phyloP scores from a whole-genome alignment of 53 echinoderm and acorn worm species.

The Stichopus horrens region DNA sequence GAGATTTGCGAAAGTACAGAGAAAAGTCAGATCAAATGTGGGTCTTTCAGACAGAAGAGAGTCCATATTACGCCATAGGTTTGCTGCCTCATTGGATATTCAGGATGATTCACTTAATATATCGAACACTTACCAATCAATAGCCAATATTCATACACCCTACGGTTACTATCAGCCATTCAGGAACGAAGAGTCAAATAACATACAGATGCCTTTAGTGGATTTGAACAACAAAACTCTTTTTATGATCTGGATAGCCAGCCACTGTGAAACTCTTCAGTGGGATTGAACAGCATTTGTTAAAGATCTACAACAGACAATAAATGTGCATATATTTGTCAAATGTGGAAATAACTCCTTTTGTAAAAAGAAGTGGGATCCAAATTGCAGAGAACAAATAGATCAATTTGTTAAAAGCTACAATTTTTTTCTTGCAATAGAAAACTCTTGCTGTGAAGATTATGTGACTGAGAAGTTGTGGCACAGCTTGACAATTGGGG shows the following conservation, averaged over 20 bases:
- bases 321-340: constrained; percentile 1
- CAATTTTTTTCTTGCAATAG: constrained; percentile 36
- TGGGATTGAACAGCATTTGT: constrained; percentile 34
- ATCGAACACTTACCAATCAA: constrained; percentile 18
- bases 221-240: background rate
- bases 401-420: background rate
- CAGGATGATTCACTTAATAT: constrained; percentile 25
- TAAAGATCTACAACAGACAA: constrained; percentile 6
- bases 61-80: constrained; percentile 20
- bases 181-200: constrained; percentile 1
- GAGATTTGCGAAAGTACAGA: constrained; percentile 6
- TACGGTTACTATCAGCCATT: constrained; percentile 21
- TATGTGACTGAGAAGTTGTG: constrained; percentile 35
- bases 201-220: background rate
- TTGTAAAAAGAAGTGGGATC: background rate
- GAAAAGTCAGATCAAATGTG: constrained; percentile 20
- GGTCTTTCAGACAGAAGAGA: constrained; percentile 35
- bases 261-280: constrained; percentile 39
- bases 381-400: background rate
- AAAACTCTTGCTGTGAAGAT: constrained; percentile 32
- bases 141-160: constrained; percentile 26
- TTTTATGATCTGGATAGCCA: constrained; percentile 23
- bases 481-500: constrained; percentile 20
- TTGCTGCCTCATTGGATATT: constrained; percentile 5
- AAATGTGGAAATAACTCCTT: constrained; percentile 12